Conservation (phyloP, 2,797 vertebrate species). For the Heterohyrax brucei region DNA sequence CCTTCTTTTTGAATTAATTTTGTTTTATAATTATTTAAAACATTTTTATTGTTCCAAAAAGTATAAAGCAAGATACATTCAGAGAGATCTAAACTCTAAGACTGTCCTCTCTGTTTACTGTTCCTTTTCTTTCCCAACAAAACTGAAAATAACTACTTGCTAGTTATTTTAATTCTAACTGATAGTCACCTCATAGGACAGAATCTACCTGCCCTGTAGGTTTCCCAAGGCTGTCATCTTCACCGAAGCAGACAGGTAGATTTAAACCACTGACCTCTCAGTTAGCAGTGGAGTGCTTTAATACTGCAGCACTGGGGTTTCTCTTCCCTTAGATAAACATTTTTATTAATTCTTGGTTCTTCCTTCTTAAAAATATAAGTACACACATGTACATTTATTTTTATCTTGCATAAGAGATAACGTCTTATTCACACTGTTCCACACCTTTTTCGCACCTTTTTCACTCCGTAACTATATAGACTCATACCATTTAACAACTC, state of each 20-base stretch:
- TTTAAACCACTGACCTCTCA: no score
- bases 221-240: no score
- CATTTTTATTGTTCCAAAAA: slow-evolving; percentile 33
- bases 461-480: background rate
- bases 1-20: background rate
- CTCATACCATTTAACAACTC: background rate
- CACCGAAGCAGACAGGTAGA: no score
- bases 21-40: slow-evolving; percentile 35
- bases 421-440: background rate
- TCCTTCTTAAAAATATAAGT: background rate
- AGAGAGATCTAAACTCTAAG: background rate
- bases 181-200: no score
- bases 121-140: background rate
- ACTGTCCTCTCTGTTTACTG: background rate
- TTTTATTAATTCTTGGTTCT: slow-evolving; percentile 4
- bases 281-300: no score
- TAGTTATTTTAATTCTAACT: no score
- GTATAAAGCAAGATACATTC: background rate
- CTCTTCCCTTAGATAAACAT: background rate
- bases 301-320: no score
- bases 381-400: slow-evolving; percentile 17
- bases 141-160: no score
- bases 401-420: background rate
- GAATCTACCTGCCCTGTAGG: no score
- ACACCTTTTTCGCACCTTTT: background rate